Percentiles rank a stretch among this genome's conserved stretches.
phyloP scores from a whole-genome alignment of 1,140 invertebrate genomes.

The Drosophila kurseongensis region DNA sequence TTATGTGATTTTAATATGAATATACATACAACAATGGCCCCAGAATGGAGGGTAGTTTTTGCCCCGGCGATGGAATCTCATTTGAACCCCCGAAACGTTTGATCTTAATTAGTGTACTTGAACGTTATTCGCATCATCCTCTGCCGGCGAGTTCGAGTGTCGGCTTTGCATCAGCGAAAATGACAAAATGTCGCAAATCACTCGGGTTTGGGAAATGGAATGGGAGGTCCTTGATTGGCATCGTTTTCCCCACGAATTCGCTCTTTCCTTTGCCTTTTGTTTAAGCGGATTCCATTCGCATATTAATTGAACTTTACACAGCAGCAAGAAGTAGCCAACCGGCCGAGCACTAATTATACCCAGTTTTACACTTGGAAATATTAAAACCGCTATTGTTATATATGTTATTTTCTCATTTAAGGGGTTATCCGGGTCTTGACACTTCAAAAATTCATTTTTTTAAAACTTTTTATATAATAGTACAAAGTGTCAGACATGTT shows the following conservation, averaged over 20 bases:
- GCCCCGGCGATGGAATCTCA: conserved; percentile 65
- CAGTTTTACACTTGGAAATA: conserved; percentile 6
- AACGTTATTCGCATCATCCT: conserved; percentile 41
- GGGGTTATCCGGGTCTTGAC: too few relatives aligned
- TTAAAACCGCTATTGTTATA: too few relatives aligned
- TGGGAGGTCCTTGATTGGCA: conserved; percentile 65
- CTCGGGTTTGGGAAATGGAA: conserved; percentile 24
- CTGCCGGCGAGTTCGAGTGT: conserved; percentile 56
- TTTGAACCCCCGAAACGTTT: conserved; percentile 67
- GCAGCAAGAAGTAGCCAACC: conserved; percentile 46
- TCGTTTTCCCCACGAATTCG: conserved; percentile 40
- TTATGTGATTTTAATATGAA: conserved; percentile 80
- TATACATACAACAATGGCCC: conserved; percentile 50
- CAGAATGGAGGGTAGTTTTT: conserved; percentile 23
- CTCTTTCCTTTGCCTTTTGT: conserved; percentile 55
- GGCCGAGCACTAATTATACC: conserved; percentile 54
- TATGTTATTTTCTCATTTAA: too few relatives aligned
- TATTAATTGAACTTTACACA: conserved; percentile 81
- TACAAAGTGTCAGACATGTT: too few relatives aligned
- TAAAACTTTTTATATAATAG: too few relatives aligned
- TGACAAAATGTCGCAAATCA: conserved; percentile 81
- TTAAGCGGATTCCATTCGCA: conserved; percentile 80
- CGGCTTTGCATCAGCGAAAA: conserved; percentile 79
- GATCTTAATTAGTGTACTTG: conserved; percentile 82
- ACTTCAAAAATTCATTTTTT: too few relatives aligned